Conservation (phyloP, 2,797 vertebrate genomes). For the Otolemur crassicaudatus region DNA sequence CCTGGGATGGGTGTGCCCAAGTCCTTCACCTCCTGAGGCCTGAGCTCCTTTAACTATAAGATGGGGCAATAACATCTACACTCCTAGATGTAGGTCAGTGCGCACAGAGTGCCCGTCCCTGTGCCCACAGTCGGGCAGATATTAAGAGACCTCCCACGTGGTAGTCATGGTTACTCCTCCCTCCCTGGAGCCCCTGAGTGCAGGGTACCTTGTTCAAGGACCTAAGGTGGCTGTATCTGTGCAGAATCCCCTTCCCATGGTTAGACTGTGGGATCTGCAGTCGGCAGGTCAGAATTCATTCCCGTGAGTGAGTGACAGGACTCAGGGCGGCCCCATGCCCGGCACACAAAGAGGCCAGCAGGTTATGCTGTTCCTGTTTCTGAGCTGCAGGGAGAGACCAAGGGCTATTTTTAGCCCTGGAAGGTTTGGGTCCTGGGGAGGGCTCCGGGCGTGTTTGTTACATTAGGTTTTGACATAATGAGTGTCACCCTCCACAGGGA, state of each 20-base stretch:
- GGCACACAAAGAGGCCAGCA: constrained; percentile 53
- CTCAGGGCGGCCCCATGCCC: not conserved
- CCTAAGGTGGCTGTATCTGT: not conserved
- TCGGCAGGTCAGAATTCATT: constrained; percentile 12
- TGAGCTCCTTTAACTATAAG: not conserved
- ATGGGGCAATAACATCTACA: not conserved
- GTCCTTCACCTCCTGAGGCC: constrained; percentile 8
- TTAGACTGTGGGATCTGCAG: not conserved
- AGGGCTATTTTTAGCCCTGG: constrained; percentile 74
- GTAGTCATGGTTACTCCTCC: not conserved
- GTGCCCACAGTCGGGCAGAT: not conserved
- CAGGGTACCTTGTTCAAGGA: not conserved
- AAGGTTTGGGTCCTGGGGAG: constrained; percentile 64
- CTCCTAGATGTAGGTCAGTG: not conserved
- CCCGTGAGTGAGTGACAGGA: constrained; percentile 43
- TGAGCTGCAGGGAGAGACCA: constrained; percentile 13
- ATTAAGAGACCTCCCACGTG: not conserved
- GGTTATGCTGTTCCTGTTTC: constrained; percentile 74
- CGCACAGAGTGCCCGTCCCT: not conserved
- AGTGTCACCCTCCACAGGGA: constrained; percentile 33
- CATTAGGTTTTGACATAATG: constrained; percentile 58
- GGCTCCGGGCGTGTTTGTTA: not conserved
- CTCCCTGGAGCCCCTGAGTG: not conserved
- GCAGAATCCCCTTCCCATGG: constrained; percentile 35
- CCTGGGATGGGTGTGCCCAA: not conserved